Evolutionary conservation across 2,888 invertebrate species (phyloP).

Genomic region (Sphaerophoria taeniata): DNA sequence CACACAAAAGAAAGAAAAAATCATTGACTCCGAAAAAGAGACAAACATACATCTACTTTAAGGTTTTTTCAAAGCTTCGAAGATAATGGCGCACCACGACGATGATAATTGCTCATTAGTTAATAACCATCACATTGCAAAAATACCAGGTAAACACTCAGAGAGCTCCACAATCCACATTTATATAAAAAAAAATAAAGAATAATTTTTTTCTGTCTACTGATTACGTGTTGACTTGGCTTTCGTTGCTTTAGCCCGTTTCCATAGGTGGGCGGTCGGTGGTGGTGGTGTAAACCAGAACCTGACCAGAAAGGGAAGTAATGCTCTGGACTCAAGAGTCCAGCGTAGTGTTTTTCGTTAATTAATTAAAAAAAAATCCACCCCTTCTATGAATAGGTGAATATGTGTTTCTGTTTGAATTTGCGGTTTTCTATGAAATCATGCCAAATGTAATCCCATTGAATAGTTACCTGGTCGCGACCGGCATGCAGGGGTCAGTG

Average conservation of each 20-base stretch:
- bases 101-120: conserved; percentile 67
- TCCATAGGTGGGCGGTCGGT: background rate
- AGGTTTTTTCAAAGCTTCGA: too few species aligned
- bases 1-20: conserved; percentile 26
- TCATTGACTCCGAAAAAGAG: conserved; percentile 38
- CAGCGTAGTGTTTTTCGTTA: conserved; percentile 43
- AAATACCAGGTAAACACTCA: conserved; percentile 35
- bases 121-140: conserved; percentile 58
- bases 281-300: background rate
- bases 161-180: conserved; percentile 6
- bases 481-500: conserved; percentile 7
- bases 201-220: conserved; percentile 10
- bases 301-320: conserved; percentile 8
- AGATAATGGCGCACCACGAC: conserved; percentile 39
- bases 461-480: conserved; percentile 8
- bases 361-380: conserved; percentile 61
- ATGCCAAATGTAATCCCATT: conserved; percentile 26
- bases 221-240: conserved; percentile 61
- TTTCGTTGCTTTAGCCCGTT: conserved; percentile 46
- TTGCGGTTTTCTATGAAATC: conserved; percentile 6
- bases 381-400: background rate
- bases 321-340: conserved; percentile 30
- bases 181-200: background rate
- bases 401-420: background rate
- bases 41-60: conserved; percentile 4